Conservation (phyloP, 2,888 invertebrate species). For the Harmothoe impar region DNA sequence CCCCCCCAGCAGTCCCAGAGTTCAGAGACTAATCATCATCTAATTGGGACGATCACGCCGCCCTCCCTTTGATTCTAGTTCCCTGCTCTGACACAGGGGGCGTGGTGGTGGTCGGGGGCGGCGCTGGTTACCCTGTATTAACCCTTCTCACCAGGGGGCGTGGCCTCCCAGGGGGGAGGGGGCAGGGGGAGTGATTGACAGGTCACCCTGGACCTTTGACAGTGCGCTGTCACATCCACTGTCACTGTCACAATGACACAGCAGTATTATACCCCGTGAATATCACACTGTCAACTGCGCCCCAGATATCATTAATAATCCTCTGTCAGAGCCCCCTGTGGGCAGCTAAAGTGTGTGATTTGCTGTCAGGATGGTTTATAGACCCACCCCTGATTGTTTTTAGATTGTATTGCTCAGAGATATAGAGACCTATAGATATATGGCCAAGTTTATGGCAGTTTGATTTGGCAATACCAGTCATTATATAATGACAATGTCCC, state of each 20-base stretch:
- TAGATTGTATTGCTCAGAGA: background rate
- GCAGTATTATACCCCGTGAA: background rate
- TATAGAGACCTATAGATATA: too few species aligned
- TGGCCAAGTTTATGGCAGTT: too few species aligned
- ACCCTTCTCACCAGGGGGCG: background rate
- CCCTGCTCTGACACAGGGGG: background rate
- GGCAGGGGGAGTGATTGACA: slow-evolving; percentile 5
- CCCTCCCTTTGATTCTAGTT: background rate
- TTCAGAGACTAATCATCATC: slow-evolving; percentile 8
- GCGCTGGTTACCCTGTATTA: slow-evolving; percentile 10
- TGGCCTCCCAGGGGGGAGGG: slow-evolving; percentile 5
- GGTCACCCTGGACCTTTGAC: background rate
- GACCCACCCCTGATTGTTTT: background rate
- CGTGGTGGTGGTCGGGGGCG: background rate
- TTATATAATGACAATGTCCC: background rate
- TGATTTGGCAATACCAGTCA: background rate
- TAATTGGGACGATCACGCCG: background rate
- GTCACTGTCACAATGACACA: slow-evolving; percentile 3
- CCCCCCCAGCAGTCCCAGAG: background rate
- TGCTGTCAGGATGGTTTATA: background rate
- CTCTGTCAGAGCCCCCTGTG: background rate
- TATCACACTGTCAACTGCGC: background rate
- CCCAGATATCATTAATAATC: slow-evolving; percentile 3
- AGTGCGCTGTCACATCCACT: background rate
- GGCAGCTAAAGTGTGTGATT: background rate